Base-by-base conservation (phyloP, 2,888 invertebrate species). In the Agrypnus murinus region DNA sequence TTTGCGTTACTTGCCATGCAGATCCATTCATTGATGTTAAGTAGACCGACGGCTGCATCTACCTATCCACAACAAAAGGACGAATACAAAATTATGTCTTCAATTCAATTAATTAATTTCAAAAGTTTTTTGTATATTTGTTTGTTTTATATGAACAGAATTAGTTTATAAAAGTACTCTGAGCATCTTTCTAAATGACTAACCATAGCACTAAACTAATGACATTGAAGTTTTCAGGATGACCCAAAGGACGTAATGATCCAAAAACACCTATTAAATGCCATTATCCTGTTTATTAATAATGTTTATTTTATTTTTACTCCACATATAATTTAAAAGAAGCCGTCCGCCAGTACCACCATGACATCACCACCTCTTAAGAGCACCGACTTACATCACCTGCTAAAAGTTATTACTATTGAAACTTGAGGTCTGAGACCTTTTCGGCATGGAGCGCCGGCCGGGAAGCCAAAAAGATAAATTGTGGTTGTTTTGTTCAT, bases 251-350 rank as follows among this genome's bases (percentile, higher is more conserved):
- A 14, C 25, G 25, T 25, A 25, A 25, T 25, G 25, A 25, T 25
- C 25, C 15, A 43, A 38, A 62, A 69, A 63, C 57, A 40, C 36
- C 6, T 36, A 38, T n/a, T n/a, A n/a, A n/a, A 36, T 38, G 50
- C 57, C 25, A 68, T 69, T 63, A 69, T 43, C 9, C 36, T 53
- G 31, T 45, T 53, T 63, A 63, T 57, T 55, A 63, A 62, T 69
- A 58, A 46, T 53, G 60, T 65, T 67, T 67, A 36, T 67, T 67
- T 67, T 67, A 62, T 67, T 63, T 68, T 68, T 55, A 43, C 36
- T 36, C 53, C 36, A 59, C 46, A 66, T n/a, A n/a, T 40, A 48
- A 58, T 58, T 38, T 57, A 31, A n/a, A n/a, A 57, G 15, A 17
- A 38, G 36, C 38, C 48, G 46, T 6, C 58, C 31, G n/a, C n/a